phyloP scores from a whole-genome alignment of 2,888 invertebrate genomes.

The Resseliella maxima region DNA sequence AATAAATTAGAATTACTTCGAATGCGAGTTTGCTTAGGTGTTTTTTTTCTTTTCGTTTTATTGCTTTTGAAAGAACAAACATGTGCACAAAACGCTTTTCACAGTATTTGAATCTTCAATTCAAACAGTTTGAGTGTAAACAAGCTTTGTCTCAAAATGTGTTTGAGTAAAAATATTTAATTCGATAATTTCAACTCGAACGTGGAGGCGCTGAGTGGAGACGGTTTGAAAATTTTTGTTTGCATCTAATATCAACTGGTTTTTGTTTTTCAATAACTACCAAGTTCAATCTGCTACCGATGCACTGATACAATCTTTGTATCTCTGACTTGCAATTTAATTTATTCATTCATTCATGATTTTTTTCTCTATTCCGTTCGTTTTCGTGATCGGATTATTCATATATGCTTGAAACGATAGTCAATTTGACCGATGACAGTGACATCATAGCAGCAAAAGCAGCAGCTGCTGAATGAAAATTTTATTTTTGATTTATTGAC shows the following conservation, averaged over 20 bases:
- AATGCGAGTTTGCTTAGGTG: too few relatives aligned
- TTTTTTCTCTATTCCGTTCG: background rate
- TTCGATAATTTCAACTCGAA: conserved; percentile 15
- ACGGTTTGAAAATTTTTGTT: background rate
- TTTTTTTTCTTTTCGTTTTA: too few relatives aligned
- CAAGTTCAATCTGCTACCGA: background rate
- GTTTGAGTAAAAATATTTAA: too few relatives aligned
- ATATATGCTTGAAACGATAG: background rate
- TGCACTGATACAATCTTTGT: background rate
- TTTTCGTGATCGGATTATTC: background rate
- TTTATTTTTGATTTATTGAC: background rate
- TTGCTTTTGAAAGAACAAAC: too few relatives aligned
- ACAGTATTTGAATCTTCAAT: background rate
- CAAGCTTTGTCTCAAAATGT: background rate
- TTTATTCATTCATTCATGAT: background rate
- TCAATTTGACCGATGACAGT: background rate
- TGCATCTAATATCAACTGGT: too few relatives aligned
- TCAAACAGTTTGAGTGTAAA: background rate
- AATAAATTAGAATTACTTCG: background rate
- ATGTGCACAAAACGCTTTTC: background rate
- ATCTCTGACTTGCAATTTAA: background rate
- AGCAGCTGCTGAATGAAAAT: conserved; percentile 6
- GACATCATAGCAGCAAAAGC: background rate
- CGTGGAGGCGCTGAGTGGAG: background rate
- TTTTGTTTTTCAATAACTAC: too few relatives aligned